phyloP scores from a whole-genome alignment of 2,797 vertebrate genomes.

The Mus spretus region DNA sequence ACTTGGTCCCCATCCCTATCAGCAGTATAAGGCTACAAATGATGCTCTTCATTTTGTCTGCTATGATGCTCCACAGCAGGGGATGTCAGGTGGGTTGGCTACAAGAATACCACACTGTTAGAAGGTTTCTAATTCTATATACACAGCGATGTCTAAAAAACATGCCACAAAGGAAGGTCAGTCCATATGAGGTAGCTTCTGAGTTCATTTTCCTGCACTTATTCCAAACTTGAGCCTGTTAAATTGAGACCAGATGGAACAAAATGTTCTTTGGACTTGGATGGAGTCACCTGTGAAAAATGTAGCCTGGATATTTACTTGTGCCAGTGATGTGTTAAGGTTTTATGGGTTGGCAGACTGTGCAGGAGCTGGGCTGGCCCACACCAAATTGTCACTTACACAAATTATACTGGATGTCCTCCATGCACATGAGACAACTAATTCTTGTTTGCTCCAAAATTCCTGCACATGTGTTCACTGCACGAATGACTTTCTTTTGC shows the following conservation, averaged over 20 bases:
- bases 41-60: background rate
- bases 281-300: background rate
- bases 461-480: background rate
- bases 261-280: background rate
- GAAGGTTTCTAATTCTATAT: background rate
- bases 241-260: background rate
- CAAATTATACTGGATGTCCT: background rate
- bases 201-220: background rate
- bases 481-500: background rate
- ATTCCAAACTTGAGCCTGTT: background rate
- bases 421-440: background rate
- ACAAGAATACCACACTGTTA: background rate
- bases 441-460: background rate
- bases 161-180: background rate
- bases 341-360: background rate
- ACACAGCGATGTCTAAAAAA: background rate
- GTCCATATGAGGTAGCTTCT: background rate
- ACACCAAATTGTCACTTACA: background rate
- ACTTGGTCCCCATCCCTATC: background rate
- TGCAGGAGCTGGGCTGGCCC: background rate
- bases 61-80: background rate
- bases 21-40: background rate
- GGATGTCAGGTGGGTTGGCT: background rate
- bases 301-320: background rate
- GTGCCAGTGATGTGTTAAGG: background rate